Evolutionary conservation across 1,140 invertebrate genomes (phyloP), one percentile per base, ranked within the genome.

Genomic region (Lanistes nyassanus): DNA sequence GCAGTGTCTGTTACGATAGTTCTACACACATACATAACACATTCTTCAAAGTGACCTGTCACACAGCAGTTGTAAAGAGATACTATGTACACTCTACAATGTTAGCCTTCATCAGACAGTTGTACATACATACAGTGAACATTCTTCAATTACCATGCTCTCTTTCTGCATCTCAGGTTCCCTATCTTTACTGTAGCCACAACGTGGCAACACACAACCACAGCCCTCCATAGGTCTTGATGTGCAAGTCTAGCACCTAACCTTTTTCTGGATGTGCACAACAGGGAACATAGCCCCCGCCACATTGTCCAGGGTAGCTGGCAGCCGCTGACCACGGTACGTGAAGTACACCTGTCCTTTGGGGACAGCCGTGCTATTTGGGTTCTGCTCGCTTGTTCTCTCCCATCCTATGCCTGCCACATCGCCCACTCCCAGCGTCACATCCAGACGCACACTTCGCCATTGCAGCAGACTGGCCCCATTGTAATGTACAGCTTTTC

Each of bases 241-340:
- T 47, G 19, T 47, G 42, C 42, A 47, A 47, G 42, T 47, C 42
- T 47, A 13, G 42, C 9, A 9, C 42, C 39, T 62, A 62, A 89
- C 88, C 84, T 89, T 89, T 79, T 90, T 90, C 81, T 90, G 88
- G 58, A 90, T 86, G 75, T 90, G 89, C 19, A 90, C 84, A 23
- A 89, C 86, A 67, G 89, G 89, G 71, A 82, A 89, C 84, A 90
- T 82, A 0, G 81, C 85, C 13, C 87, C 86, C 36, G 85, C 80
- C 3, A 89, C 88, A 78, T 88, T 87, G 75, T 89, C 88, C 60
- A 90, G 83, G 19, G 79, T 82, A 13, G 83, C 76, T 36, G 76
- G 69, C 31, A 89, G 79, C 34, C 83, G 66, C 60, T 83, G 80
- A 1, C 88, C 88, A 77, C 87, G 88, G 74, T 85, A 82, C 2